Evolutionary conservation across 2,888 invertebrate species (phyloP).

Genomic region (Cryptocephalus moraei): DNA sequence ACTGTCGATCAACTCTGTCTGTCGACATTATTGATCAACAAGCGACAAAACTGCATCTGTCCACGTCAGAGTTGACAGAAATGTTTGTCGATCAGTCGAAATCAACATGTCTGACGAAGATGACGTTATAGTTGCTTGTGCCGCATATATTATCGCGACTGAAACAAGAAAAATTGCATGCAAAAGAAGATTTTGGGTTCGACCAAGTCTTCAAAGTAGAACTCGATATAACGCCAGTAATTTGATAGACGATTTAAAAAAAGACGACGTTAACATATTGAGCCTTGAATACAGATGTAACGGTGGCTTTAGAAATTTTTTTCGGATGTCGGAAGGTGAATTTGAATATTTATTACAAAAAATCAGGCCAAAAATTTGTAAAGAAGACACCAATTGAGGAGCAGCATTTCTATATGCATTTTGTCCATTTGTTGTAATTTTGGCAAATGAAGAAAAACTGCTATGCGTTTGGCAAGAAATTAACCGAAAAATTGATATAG

Average conservation of each 20-base stretch:
- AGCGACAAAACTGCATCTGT: not conserved
- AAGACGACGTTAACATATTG: constrained; percentile 7
- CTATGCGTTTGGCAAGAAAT: too few relatives aligned
- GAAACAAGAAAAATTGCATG: constrained; percentile 4
- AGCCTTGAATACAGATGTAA: constrained; percentile 8
- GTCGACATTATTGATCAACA: not conserved
- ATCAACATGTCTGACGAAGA: constrained; percentile 5
- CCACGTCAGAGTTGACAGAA: constrained; percentile 2
- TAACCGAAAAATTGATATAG: too few relatives aligned
- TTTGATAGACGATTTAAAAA: constrained; percentile 4
- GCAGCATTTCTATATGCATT: too few relatives aligned
- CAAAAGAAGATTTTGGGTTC: constrained; percentile 7
- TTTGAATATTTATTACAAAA: too few relatives aligned
- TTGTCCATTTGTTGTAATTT: too few relatives aligned
- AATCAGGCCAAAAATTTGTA: too few relatives aligned
- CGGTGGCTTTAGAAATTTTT: constrained; percentile 5
- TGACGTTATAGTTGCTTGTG: constrained; percentile 5
- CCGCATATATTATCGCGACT: constrained; percentile 5
- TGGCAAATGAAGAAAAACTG: too few relatives aligned
- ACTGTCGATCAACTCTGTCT: constrained; percentile 3
- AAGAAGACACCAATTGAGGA: too few relatives aligned
- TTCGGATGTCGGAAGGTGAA: too few relatives aligned
- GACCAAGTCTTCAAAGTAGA: constrained; percentile 7
- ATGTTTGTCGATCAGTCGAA: constrained; percentile 6
- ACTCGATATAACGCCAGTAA: constrained; percentile 4